These are phyloP conservation scores for Coregonus suidteri DNA, from an alignment of 2,797 vertebrate genomes.

Conservation along the genomic window DNA sequence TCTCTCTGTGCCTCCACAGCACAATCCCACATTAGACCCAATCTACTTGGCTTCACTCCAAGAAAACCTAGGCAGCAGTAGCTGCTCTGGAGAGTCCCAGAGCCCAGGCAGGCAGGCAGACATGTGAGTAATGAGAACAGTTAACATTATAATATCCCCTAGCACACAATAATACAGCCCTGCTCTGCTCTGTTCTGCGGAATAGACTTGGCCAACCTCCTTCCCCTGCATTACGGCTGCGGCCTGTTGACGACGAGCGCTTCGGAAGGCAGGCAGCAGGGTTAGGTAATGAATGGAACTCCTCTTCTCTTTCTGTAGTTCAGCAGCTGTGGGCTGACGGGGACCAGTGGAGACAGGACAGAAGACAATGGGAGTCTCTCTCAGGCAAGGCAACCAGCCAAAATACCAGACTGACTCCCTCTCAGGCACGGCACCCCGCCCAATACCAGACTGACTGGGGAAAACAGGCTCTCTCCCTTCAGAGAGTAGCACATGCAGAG, in stretches of 20 bases:
- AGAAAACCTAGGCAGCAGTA: constrained; percentile 32
- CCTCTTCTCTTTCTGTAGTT: constrained; percentile 47
- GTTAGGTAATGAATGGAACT: constrained; percentile 50
- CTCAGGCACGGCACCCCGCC: constrained; percentile 23
- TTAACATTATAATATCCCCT: constrained; percentile 32
- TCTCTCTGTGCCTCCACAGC: constrained; percentile 3
- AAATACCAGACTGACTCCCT: too few relatives aligned
- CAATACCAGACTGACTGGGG: constrained; percentile 30
- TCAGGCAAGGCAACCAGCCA: constrained; percentile 17
- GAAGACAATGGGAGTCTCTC: constrained; percentile 31
- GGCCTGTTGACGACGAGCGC: constrained; percentile 42
- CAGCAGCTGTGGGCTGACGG: constrained; percentile 24
- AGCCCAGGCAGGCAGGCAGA: not conserved
- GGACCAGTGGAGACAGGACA: constrained; percentile 38
- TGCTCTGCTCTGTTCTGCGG: constrained; percentile 34
- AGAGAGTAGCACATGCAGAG: constrained; percentile 51
- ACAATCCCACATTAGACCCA: constrained; percentile 9
- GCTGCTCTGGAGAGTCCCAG: constrained; percentile 13
- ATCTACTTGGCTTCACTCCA: constrained; percentile 42
- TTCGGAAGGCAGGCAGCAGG: constrained; percentile 26
- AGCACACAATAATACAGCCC: constrained; percentile 62
- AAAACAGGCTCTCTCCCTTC: constrained; percentile 29
- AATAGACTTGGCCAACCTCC: constrained; percentile 68
- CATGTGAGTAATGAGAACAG: not conserved
- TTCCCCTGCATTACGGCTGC: constrained; percentile 64